A percentile compares a stretch with the other conserved stretches of the same genome.
These are phyloP conservation scores for Blera fallax DNA, from an alignment of 2,888 invertebrate genomes.

Conservation along the genomic window DNA sequence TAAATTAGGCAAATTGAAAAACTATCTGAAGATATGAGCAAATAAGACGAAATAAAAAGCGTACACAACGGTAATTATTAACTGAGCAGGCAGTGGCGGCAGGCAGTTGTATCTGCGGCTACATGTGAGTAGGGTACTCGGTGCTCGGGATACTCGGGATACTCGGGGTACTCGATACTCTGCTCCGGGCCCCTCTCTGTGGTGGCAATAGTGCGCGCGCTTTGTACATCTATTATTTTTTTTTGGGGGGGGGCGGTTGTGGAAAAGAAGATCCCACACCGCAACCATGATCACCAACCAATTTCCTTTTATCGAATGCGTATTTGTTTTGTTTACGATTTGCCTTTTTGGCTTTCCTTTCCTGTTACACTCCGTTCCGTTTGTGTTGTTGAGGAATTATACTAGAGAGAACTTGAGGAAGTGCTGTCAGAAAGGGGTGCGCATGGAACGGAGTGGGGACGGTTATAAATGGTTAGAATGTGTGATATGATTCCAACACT, in stretches of 20 bases:
- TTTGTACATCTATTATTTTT: background rate
- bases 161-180: no score
- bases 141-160: no score
- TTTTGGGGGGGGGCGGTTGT: no score
- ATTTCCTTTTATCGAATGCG: slow-evolving; percentile 52
- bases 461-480: slow-evolving; percentile 19
- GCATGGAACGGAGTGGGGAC: background rate
- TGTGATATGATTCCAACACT: slow-evolving; percentile 18
- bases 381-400: background rate
- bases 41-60: background rate
- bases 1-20: slow-evolving; percentile 24
- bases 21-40: slow-evolving; percentile 8
- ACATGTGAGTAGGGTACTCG: background rate
- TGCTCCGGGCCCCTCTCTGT: no score
- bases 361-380: slow-evolving; percentile 3
- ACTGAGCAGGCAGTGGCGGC: background rate
- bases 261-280: background rate
- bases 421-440: slow-evolving; percentile 34
- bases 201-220: background rate
- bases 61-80: slow-evolving; percentile 9
- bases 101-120: background rate
- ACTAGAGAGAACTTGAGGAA: background rate
- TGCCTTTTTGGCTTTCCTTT: slow-evolving; percentile 11
- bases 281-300: slow-evolving; percentile 12
- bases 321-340: slow-evolving; percentile 59